Conservation (phyloP, 2,113 vertebrate species). For the Heloderma charlesbogerti region DNA sequence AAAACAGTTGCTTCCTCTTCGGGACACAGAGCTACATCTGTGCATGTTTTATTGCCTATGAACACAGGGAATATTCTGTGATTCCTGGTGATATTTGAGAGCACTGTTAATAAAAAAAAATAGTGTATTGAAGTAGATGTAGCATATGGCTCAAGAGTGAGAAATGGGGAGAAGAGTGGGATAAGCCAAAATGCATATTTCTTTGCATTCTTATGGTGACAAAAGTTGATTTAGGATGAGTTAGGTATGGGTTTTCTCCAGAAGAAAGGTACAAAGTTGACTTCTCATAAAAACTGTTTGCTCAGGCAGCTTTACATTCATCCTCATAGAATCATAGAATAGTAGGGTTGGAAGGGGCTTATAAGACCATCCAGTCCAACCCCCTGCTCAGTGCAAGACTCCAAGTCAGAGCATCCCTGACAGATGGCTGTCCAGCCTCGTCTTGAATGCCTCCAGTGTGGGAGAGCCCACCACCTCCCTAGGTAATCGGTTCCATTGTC, state of each 20-base stretch:
- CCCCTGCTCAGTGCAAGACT: too few species aligned
- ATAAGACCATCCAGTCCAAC: too few species aligned
- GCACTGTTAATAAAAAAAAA: slow-evolving; percentile 61
- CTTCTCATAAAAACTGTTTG: not conserved
- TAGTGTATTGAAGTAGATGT: slow-evolving; percentile 56
- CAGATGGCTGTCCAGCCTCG: too few species aligned
- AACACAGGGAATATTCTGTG: slow-evolving; percentile 53
- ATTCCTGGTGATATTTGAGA: slow-evolving; percentile 61
- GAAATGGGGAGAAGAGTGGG: not conserved
- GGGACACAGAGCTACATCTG: slow-evolving; percentile 55
- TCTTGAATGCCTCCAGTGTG: too few species aligned
- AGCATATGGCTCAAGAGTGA: slow-evolving; percentile 8
- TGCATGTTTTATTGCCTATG: slow-evolving; percentile 45
- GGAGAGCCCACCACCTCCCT: too few species aligned
- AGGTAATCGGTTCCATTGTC: too few species aligned
- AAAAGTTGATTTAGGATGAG: slow-evolving; percentile 25
- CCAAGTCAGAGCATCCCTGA: too few species aligned
- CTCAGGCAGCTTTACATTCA: not conserved
- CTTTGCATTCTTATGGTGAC: slow-evolving; percentile 37
- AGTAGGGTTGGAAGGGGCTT: too few species aligned
- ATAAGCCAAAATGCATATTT: slow-evolving; percentile 19
- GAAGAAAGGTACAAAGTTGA: slow-evolving; percentile 8
- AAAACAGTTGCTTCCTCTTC: slow-evolving; percentile 59
- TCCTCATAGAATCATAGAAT: too few species aligned
- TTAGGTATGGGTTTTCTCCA: not conserved